phyloP scores from a whole-genome alignment of 2,113 vertebrate genomes.

The Dolichotis patagonum region DNA sequence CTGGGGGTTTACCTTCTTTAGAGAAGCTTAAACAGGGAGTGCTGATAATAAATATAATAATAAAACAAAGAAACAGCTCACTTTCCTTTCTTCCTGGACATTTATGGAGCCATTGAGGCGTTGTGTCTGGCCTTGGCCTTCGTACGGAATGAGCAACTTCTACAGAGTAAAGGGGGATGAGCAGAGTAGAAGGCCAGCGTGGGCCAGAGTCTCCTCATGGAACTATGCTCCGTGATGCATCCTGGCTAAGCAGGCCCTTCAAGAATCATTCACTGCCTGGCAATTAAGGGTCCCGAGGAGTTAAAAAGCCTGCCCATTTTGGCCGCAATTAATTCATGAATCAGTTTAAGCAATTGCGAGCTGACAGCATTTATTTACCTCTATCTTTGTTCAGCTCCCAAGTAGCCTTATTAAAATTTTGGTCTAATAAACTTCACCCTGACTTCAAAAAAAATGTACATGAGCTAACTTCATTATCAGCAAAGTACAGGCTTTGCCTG shows the following conservation, averaged over 20 bases:
- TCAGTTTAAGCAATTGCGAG: neutral
- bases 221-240: neutral
- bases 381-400: neutral
- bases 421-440: conserved; percentile 29
- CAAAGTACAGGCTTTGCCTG: conserved; percentile 59
- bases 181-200: neutral
- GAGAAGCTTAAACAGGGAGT: neutral
- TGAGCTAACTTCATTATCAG: conserved; percentile 63
- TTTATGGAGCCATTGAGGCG: neutral
- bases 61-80: neutral
- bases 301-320: neutral
- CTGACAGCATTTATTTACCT: neutral
- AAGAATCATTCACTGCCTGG: neutral
- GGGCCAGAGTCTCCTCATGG: accelerated
- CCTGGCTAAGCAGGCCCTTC: neutral
- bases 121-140: neutral
- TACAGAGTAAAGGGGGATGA: accelerated
- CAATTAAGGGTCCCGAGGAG: neutral
- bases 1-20: neutral
- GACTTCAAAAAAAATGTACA: neutral
- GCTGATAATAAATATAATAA: neutral
- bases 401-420: conserved; percentile 60
- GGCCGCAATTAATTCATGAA: neutral
- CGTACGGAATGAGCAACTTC: accelerated
- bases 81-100: neutral